phyloP scores from a whole-genome alignment of 37 sponge, comb jelly and placozoan species.

The Tethya wilhelma region DNA sequence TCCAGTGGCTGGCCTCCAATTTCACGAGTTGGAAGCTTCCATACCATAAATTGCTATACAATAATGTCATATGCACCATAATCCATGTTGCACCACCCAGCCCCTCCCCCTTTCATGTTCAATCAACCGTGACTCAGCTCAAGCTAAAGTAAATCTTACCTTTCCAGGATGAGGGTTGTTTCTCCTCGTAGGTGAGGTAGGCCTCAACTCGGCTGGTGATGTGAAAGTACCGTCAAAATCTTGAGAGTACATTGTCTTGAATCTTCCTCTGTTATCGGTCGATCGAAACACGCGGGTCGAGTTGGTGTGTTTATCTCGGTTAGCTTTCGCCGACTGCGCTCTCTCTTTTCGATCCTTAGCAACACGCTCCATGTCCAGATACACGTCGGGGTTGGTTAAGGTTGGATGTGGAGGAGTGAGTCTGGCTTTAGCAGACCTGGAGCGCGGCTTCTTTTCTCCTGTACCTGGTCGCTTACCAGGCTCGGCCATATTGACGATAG shows the following conservation, averaged over 20 bases:
- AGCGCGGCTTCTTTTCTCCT: conserved; percentile 11
- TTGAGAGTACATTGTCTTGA: conserved; percentile 49
- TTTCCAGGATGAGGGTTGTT: conserved; percentile 79
- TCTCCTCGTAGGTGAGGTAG: conserved; percentile 80
- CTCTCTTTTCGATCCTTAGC: conserved; percentile 41
- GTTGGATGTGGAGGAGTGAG: conserved; percentile 49
- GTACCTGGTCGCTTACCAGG: conserved; percentile 1
- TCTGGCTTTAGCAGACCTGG: conserved; percentile 62
- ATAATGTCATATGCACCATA: neutral
- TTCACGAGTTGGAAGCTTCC: conserved; percentile 69
- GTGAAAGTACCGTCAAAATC: conserved; percentile 60
- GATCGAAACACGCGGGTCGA: conserved; percentile 43
- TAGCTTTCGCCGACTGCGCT: conserved; percentile 51
- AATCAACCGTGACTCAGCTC: too few species aligned
- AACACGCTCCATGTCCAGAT: neutral
- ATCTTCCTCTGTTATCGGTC: conserved; percentile 39
- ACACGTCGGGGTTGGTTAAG: too few species aligned
- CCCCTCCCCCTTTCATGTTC: conserved; percentile 39
- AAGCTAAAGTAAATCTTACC: conserved; percentile 29
- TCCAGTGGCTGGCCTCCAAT: conserved; percentile 45
- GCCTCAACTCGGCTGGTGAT: conserved; percentile 56
- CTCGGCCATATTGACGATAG: neutral
- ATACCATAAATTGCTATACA: conserved; percentile 77
- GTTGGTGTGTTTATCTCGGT: conserved; percentile 49
- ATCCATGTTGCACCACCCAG: neutral